phyloP scores from a whole-genome alignment of 1,140 invertebrate genomes.

The Drosophila teissieri region DNA sequence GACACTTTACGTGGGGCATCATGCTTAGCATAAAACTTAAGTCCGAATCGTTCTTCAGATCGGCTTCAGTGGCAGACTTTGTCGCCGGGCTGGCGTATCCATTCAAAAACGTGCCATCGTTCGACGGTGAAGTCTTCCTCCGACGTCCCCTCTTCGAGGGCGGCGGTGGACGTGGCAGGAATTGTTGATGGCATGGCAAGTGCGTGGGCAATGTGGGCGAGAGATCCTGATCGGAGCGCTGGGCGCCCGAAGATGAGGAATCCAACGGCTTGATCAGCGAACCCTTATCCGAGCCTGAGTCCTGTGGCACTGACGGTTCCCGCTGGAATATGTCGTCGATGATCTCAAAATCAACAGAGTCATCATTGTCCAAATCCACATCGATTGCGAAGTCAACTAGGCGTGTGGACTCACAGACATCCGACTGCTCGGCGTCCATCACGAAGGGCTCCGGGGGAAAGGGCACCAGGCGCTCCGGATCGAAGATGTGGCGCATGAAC shows the following conservation, averaged over 20 bases:
- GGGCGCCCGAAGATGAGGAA: constrained; percentile 1
- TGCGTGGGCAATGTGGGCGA: constrained; percentile 38
- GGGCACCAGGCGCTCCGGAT: constrained; percentile 39
- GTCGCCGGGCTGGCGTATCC: background rate
- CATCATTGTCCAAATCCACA: constrained; percentile 66
- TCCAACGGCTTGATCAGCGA: constrained; percentile 23
- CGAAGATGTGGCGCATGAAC: constrained; percentile 66
- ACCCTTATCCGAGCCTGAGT: constrained; percentile 46
- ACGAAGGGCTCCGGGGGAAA: constrained; percentile 28
- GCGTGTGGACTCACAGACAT: background rate
- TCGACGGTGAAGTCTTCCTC: constrained; percentile 34
- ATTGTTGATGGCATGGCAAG: background rate
- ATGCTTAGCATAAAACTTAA: constrained; percentile 65
- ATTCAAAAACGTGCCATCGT: constrained; percentile 29
- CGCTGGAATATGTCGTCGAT: constrained; percentile 70
- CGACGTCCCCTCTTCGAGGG: constrained; percentile 41
- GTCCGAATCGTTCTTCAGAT: constrained; percentile 61
- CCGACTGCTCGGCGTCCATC: background rate
- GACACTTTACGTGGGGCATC: constrained; percentile 63
- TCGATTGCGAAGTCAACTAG: constrained; percentile 64
- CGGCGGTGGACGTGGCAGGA: constrained; percentile 11
- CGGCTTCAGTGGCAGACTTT: background rate
- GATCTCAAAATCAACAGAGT: constrained; percentile 70
- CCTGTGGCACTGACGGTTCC: constrained; percentile 22
- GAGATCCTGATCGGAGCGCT: constrained; percentile 44